These are phyloP conservation scores for Mormoops blainvillei DNA, from an alignment of 2,113 vertebrate species.

Conservation along the genomic window DNA sequence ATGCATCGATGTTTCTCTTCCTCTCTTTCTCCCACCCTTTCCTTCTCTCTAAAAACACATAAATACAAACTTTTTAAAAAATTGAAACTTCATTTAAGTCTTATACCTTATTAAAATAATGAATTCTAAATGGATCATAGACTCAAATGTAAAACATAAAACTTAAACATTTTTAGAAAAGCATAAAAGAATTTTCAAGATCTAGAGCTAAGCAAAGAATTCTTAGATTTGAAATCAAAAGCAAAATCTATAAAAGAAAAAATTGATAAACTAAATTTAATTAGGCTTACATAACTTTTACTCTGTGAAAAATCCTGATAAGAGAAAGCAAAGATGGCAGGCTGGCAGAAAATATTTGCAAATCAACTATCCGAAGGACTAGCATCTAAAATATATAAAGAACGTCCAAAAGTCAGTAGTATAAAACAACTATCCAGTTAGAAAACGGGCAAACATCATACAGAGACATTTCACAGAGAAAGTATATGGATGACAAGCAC, in stretches of 20 bases:
- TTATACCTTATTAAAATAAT: neutral
- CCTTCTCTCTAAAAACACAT: no score
- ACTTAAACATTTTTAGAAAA: neutral
- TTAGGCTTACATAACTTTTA: neutral
- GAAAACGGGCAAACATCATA: neutral
- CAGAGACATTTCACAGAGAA: neutral
- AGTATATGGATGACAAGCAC: neutral
- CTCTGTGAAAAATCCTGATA: neutral
- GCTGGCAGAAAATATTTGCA: neutral
- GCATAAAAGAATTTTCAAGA: neutral
- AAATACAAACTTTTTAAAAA: no score
- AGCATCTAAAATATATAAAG: neutral
- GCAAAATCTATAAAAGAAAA: neutral
- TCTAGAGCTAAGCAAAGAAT: neutral
- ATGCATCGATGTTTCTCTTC: no score
- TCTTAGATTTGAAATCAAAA: neutral
- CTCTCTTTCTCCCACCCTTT: no score
- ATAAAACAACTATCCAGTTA: neutral
- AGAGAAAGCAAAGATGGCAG: neutral
- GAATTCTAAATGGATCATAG: neutral
- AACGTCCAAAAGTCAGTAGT: neutral
- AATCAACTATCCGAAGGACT: neutral
- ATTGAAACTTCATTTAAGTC: neutral
- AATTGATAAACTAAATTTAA: neutral
- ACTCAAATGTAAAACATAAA: neutral